Percentiles rank a stretch among this genome's conserved stretches.
phyloP scores from a whole-genome alignment of 2,113 vertebrate species.

The Rhineura floridana region DNA sequence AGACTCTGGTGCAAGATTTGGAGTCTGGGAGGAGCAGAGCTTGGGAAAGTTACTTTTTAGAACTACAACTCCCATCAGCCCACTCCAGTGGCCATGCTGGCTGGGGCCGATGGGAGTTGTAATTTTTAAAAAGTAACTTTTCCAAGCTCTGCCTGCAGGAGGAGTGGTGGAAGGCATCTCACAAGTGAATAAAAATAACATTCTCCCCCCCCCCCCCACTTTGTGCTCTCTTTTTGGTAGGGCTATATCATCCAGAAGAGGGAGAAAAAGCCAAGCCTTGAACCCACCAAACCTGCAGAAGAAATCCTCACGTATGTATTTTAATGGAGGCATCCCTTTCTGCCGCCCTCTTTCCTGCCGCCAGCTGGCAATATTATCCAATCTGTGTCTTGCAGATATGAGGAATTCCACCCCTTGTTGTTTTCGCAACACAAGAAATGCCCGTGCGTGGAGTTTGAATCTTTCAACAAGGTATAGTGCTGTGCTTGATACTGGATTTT shows the following conservation, averaged over 20 bases:
- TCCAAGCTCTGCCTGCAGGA: no score
- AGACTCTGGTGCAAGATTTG: no score
- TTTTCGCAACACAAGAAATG: constrained; percentile 90
- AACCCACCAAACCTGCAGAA: constrained; percentile 81
- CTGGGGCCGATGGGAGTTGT: no score
- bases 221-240: constrained; percentile 73
- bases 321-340: constrained; percentile 16
- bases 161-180: no score
- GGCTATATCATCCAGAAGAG: constrained; percentile 94
- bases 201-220: no score
- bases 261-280: constrained; percentile 91
- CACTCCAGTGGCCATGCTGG: no score
- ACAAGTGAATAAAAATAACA: no score
- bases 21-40: no score
- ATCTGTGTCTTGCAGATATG: constrained; percentile 85
- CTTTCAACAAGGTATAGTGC: constrained; percentile 91
- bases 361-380: constrained; percentile 57
- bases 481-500: constrained; percentile 59
- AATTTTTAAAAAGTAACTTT: no score
- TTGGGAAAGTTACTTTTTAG: no score
- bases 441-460: constrained; percentile 90
- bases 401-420: constrained; percentile 98
- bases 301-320: constrained; percentile 92
- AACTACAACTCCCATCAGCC: no score
- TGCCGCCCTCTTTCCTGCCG: background rate